Conservation (phyloP, 2,797 vertebrate genomes). For the Mormyrops boulengeri region DNA sequence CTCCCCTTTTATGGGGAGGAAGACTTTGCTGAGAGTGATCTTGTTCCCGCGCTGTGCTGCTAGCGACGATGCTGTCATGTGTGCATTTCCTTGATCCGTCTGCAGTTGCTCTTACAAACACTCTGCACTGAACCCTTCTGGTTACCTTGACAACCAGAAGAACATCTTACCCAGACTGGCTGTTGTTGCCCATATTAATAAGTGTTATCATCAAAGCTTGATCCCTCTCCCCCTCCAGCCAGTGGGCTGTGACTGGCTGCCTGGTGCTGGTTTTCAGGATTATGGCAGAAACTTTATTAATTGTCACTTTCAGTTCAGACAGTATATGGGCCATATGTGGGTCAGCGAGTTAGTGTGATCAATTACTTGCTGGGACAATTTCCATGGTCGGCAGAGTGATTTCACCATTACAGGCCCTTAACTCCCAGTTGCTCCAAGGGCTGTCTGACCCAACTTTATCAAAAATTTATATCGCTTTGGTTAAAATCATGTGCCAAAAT, state of each 20-base stretch:
- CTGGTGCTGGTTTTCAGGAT: neutral
- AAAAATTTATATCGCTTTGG: neutral
- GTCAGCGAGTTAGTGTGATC: neutral
- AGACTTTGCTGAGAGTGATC: neutral
- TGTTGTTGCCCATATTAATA: neutral
- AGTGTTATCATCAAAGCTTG: neutral
- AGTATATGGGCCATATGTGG: neutral
- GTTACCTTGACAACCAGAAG: conserved; percentile 12
- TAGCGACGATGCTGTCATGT: neutral
- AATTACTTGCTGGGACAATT: neutral
- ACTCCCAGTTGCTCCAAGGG: neutral
- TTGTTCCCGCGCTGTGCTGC: neutral
- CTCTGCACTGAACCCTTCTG: neutral
- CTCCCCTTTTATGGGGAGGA: neutral
- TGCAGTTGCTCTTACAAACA: neutral
- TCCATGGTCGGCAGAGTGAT: neutral
- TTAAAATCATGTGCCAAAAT: neutral
- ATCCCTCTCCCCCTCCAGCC: neutral
- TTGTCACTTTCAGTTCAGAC: neutral
- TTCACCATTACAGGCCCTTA: neutral
- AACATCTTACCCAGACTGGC: neutral
- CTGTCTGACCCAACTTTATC: neutral
- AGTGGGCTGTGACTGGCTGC: neutral
- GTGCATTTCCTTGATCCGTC: neutral
- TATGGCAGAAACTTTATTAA: neutral